Percentiles rank a stretch among this genome's conserved stretches.
These are phyloP conservation scores for Callionymus lyra DNA, from an alignment of 2,113 vertebrate species.

Conservation along the genomic window DNA sequence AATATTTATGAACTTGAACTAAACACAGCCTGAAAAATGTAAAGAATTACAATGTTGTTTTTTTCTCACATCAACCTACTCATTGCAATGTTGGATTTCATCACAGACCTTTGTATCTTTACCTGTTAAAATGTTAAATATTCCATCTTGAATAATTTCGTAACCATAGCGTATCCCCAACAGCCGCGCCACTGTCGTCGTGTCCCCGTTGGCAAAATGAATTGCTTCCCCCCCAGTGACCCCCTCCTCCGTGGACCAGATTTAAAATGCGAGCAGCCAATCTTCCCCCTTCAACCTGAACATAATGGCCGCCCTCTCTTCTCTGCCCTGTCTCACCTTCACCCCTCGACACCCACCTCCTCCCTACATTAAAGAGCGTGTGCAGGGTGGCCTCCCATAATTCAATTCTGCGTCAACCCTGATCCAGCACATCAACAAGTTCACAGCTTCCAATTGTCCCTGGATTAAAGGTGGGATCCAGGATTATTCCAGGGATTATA, in stretches of 20 bases:
- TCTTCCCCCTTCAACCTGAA: slow-evolving; percentile 3
- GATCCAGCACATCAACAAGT: slow-evolving; percentile 28
- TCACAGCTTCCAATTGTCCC: slow-evolving; percentile 7
- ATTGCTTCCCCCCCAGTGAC: too few relatives aligned
- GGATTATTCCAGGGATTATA: slow-evolving; percentile 26
- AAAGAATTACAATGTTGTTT: too few relatives aligned
- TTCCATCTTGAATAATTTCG: too few relatives aligned
- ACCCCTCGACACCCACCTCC: slow-evolving; percentile 9
- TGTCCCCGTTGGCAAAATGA: too few relatives aligned
- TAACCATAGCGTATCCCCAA: too few relatives aligned
- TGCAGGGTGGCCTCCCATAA: slow-evolving; percentile 22
- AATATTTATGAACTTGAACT: too few relatives aligned
- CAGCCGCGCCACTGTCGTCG: too few relatives aligned
- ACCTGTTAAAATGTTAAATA: too few relatives aligned
- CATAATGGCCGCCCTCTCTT: slow-evolving; percentile 1
- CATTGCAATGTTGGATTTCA: too few relatives aligned
- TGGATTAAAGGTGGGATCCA: slow-evolving; percentile 6
- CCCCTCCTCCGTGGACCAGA: slow-evolving; percentile 9
- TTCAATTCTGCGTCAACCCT: slow-evolving; percentile 27
- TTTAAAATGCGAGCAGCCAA: slow-evolving; percentile 7
- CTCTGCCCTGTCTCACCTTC: slow-evolving; percentile 32
- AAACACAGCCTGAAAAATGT: too few relatives aligned
- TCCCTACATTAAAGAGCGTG: slow-evolving; percentile 16
- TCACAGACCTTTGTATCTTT: too few relatives aligned
- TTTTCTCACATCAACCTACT: too few relatives aligned